phyloP scores from a whole-genome alignment of 2,888 invertebrate species.

The Plebejus melissa region DNA sequence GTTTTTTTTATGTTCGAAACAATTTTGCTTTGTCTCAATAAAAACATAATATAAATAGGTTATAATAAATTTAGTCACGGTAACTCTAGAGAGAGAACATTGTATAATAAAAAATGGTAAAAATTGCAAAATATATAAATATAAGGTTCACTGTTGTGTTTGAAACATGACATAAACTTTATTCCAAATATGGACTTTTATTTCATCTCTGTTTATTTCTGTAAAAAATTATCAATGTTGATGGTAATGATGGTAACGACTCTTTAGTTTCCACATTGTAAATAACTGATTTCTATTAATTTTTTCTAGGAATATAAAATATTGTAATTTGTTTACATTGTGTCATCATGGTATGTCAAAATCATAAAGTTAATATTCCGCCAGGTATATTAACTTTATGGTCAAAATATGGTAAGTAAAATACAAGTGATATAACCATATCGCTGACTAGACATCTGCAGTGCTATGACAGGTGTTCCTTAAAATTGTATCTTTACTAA shows the following conservation, averaged over 20 bases:
- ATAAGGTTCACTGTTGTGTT: conserved; percentile 57
- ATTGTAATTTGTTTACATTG: no score
- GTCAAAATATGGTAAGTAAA: no score
- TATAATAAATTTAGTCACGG: conserved; percentile 62
- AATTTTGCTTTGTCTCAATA: conserved; percentile 57
- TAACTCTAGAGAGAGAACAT: conserved; percentile 61
- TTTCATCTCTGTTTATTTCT: conserved; percentile 37
- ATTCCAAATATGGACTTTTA: conserved; percentile 54
- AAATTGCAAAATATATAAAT: conserved; percentile 70
- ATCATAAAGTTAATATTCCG: no score
- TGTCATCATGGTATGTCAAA: no score
- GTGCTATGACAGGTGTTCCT: background rate
- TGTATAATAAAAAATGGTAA: conserved; percentile 70
- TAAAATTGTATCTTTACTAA: background rate
- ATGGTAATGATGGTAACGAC: no score
- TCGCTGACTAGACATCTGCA: background rate
- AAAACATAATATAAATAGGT: conserved; percentile 54
- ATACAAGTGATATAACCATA: no score
- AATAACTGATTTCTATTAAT: no score
- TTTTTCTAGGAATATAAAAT: no score
- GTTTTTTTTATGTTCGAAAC: conserved; percentile 60
- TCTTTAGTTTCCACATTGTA: no score
- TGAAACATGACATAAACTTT: conserved; percentile 64
- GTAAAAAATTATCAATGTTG: background rate
- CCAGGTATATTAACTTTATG: no score